Conservation (phyloP, 2,888 invertebrate species). For the Labia minor region DNA sequence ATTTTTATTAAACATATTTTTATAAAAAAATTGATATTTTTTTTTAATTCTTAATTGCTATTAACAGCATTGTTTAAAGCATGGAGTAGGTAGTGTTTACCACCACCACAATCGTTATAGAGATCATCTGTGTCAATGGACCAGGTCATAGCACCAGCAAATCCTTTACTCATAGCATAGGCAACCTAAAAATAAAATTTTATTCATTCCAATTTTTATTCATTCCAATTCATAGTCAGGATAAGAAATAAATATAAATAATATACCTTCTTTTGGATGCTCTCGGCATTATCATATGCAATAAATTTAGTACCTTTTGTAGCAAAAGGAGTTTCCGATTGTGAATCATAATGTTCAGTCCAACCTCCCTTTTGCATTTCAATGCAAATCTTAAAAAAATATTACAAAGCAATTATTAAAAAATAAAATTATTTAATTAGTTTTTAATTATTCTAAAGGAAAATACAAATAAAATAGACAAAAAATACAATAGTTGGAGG, state of each 20-base stretch:
- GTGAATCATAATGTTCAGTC: slow-evolving; percentile 58
- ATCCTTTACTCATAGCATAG: slow-evolving; percentile 49
- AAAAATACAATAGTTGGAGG: neutral
- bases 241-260: neutral
- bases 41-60: neutral
- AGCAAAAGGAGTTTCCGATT: slow-evolving; percentile 51
- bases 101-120: slow-evolving; percentile 48
- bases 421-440: too few species aligned
- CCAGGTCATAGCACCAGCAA: slow-evolving; percentile 82
- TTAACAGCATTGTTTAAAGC: neutral
- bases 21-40: too few species aligned
- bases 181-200: slow-evolving; percentile 26
- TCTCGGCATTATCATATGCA: slow-evolving; percentile 62
- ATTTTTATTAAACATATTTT: too few species aligned
- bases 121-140: slow-evolving; percentile 84
- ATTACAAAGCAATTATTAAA: too few species aligned
- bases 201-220: too few species aligned
- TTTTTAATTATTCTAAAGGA: too few species aligned
- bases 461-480: neutral
- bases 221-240: too few species aligned
- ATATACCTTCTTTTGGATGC: slow-evolving; percentile 62
- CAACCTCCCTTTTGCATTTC: slow-evolving; percentile 37
- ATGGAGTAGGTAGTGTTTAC: neutral
- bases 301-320: slow-evolving; percentile 54
- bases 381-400: slow-evolving; percentile 21